Base-by-base conservation (phyloP, 2,797 vertebrate species). In the Trematomus bernacchii region DNA sequence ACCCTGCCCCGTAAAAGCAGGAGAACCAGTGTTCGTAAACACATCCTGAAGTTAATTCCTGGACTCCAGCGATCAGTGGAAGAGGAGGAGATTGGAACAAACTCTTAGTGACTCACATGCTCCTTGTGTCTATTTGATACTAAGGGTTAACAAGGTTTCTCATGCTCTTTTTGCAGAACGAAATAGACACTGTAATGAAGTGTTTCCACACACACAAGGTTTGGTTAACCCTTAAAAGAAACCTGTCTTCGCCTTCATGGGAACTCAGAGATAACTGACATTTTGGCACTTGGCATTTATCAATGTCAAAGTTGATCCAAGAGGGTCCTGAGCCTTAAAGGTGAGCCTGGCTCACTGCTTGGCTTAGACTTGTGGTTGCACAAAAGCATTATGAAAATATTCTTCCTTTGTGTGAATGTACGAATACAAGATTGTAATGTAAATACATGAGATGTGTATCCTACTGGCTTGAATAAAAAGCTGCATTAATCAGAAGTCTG, bases 11-110 rank as follows among this genome's bases (percentile, higher is more conserved):
- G 98, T 51, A 97, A 96, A 79, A 80, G 73, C 71, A 93, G 95
- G 83, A 94, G 90, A 74, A 73, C 73, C 66, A 98, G 94, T 0
- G 92, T 98, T 5, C 93, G 97, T 15, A 97, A 95, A 84, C 95
- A 96, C 1, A 94, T 99, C 15, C 18, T 97, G 57, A 99, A 95
- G 78, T 95, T 98, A 82, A 93, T 99, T 14, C 97, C 98, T 2
- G 97, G 97, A 79, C 94, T 99, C 53, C 96, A 97, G 55, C 91
- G 95, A 53, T 96, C 97, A 0, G 94, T 98, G 10, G 97, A 98
- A 75, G 98, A 99, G 84, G 97, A 98, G 40, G 95, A 94, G 64
- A 74, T 42, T 13, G 92, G 75, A 46, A 13, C 71, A 46, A 37
- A 79, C 16, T n/a, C 62, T 64, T 19, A 84, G 53, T 83, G 83